Percentiles rank a stretch among this genome's conserved stretches.
phyloP scores from a whole-genome alignment of 2,888 invertebrate species.

The Volucella inflata region DNA sequence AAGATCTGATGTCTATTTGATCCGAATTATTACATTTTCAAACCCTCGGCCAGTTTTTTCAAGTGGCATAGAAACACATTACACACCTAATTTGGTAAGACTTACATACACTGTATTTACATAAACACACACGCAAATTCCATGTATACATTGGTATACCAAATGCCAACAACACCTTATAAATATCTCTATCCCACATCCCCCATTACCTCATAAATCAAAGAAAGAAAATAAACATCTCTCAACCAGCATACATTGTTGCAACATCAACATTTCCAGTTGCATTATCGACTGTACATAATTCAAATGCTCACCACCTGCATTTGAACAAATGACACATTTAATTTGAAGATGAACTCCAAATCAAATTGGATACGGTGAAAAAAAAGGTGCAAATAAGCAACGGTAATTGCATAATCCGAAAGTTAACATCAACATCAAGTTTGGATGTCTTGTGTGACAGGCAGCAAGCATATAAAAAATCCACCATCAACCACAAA shows the following conservation, averaged over 20 bases:
- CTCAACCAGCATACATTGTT: background rate
- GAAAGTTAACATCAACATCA: slow-evolving; percentile 59
- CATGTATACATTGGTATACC: too few relatives aligned
- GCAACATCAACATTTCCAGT: slow-evolving; percentile 18
- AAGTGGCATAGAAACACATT: too few relatives aligned
- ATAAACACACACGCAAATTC: too few relatives aligned
- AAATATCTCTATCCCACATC: background rate
- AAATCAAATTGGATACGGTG: background rate
- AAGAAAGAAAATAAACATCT: slow-evolving; percentile 21
- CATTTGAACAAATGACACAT: slow-evolving; percentile 5
- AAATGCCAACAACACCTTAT: too few relatives aligned
- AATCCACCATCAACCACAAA: slow-evolving; percentile 21
- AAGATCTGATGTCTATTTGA: too few relatives aligned
- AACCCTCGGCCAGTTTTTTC: too few relatives aligned
- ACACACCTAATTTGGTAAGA: too few relatives aligned
- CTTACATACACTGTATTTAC: too few relatives aligned
- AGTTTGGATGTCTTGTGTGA: slow-evolving; percentile 13
- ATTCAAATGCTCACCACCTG: slow-evolving; percentile 29
- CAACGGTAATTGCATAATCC: slow-evolving; percentile 59
- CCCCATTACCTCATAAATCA: slow-evolving; percentile 32
- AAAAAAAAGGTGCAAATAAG: background rate
- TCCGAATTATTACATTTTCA: too few relatives aligned
- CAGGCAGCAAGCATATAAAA: slow-evolving; percentile 21
- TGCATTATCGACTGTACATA: slow-evolving; percentile 29
- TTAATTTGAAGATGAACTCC: slow-evolving; percentile 54